Evolutionary conservation across 2,888 invertebrate genomes (phyloP).

Genomic region (Mantis religiosa): DNA sequence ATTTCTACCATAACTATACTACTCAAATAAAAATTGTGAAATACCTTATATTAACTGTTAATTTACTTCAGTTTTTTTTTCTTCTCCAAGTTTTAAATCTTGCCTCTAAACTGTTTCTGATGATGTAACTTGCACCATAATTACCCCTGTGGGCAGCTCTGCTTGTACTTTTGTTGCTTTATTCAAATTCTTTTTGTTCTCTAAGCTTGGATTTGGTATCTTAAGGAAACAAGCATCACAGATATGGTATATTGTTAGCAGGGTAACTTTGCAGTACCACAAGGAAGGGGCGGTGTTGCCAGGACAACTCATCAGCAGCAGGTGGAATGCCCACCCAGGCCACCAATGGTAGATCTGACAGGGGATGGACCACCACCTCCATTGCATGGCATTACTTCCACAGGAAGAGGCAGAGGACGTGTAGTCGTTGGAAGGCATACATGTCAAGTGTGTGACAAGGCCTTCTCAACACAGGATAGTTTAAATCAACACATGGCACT

Average conservation of each 20-base stretch:
- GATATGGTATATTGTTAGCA: neutral
- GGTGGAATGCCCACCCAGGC: conserved; percentile 47
- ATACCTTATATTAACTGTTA: too few species aligned
- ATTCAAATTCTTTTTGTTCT: too few species aligned
- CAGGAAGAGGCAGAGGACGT: conserved; percentile 39
- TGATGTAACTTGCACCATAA: too few species aligned
- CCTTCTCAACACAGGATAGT: conserved; percentile 47
- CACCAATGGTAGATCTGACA: conserved; percentile 48
- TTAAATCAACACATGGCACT: conserved; percentile 49
- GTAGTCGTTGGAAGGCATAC: conserved; percentile 17
- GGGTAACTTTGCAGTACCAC: conserved; percentile 42
- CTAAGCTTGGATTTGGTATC: too few species aligned
- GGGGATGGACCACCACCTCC: conserved; percentile 30
- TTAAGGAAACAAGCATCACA: too few species aligned
- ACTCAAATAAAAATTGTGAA: too few species aligned
- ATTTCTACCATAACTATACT: too few species aligned
- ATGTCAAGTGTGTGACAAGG: conserved; percentile 48
- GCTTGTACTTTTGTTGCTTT: too few species aligned
- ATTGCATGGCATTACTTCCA: conserved; percentile 40
- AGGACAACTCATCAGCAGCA: conserved; percentile 35
- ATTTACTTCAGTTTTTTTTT: too few species aligned
- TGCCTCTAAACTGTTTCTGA: too few species aligned
- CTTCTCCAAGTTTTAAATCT: too few species aligned
- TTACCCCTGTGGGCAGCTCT: too few species aligned
- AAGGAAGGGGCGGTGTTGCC: conserved; percentile 40